phyloP scores from a whole-genome alignment of 1,140 invertebrate genomes.

The Drosophila bocqueti region DNA sequence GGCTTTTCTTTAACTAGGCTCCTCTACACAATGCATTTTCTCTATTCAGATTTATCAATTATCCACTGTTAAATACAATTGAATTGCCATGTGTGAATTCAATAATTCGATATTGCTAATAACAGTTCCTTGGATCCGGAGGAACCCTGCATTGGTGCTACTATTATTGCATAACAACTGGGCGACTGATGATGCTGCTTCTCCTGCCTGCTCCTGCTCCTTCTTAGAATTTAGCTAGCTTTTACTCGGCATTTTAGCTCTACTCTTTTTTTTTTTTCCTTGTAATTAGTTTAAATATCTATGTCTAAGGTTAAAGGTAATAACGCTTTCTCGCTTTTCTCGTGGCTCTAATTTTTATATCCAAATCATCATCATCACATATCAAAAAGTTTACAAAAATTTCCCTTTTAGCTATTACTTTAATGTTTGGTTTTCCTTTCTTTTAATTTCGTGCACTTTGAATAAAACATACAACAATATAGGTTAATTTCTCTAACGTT shows the following conservation, averaged over 20 bases:
- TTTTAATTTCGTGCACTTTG: conserved; percentile 65
- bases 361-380: conserved; percentile 80
- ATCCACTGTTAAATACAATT: conserved; percentile 72
- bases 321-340: conserved; percentile 28
- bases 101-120: conserved; percentile 73
- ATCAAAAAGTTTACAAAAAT: conserved; percentile 84
- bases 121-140: conserved; percentile 33
- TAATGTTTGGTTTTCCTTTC: conserved; percentile 37
- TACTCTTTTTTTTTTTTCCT: conserved; percentile 35
- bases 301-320: conserved; percentile 66
- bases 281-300: conserved; percentile 66
- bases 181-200: conserved; percentile 19
- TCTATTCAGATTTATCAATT: conserved; percentile 62
- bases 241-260: conserved; percentile 41
- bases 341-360: conserved; percentile 71
- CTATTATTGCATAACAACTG: conserved; percentile 66
- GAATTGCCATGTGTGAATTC: conserved; percentile 72
- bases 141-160: conserved; percentile 49
- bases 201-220: conserved; percentile 2
- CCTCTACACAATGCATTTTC: conserved; percentile 60
- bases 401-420: conserved; percentile 63
- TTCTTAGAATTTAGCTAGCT: conserved; percentile 51
- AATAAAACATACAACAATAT: conserved; percentile 81
- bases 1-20: conserved; percentile 64
- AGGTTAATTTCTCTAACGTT: conserved; percentile 42